Base-by-base conservation (phyloP, 92 coral and sea anemone genomes). In the Muricea muricata region DNA sequence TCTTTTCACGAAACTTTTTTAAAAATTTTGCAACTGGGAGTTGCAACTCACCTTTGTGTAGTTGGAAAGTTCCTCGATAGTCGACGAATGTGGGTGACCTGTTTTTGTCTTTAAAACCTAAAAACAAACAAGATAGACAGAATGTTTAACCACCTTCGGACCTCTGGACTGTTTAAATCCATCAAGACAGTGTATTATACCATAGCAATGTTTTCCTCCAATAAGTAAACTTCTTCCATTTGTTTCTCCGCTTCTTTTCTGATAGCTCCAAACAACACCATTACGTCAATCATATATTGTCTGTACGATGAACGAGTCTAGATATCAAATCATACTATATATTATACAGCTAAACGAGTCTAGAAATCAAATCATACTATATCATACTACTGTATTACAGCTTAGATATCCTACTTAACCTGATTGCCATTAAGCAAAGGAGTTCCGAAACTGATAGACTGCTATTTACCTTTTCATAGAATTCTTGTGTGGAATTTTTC, bases 201-300 rank as follows among this genome's bases (percentile, higher is more conserved):
- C 55, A n/a, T 46, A 5, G 83, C 83, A 12, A 78, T 78, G 33
- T 78, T 56, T 26, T 56, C 71, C 23, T 78, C 83, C 24, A 78
- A 78, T 31, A 18, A 17, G 63, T 55, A 78, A 17, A 78, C 83
- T 41, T 78, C n/a, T 31, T 37, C 26, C 83, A 78, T 78, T 39
- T 78, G 83, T 78, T 5, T 34, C 56, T 57, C 45, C 14, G 83
- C 83, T 12, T 58, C 52, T 9, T 56, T 34, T 12, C 18, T 28
- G 31, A 56, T 71, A 20, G 67, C 83, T 31, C 83, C 83, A 18
- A 56, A 78, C 54, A 78, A 55, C 46, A 39, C 63, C 83, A 55
- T 78, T 1, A 78, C 54, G 21, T 78, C 83, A 5, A 78, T 31
- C 83, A 78, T 78, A 28, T 55, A 78, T 28, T 78, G 33, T 35